These are phyloP conservation scores for Drosophila meridionalis DNA, from an alignment of 2,888 invertebrate genomes.

Conservation along the genomic window DNA sequence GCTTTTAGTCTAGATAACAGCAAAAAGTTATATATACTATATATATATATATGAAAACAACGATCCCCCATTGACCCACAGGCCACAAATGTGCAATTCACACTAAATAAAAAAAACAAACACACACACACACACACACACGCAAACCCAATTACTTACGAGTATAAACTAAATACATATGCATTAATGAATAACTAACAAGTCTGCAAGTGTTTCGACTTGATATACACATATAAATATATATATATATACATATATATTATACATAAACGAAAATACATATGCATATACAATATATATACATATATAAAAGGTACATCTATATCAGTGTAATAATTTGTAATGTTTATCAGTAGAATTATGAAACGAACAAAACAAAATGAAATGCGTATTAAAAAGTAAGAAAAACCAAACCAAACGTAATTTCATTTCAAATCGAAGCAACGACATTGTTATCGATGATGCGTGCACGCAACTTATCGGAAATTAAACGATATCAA, in stretches of 20 bases:
- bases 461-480: background rate
- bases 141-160: slow-evolving; percentile 20
- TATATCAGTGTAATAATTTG: slow-evolving; percentile 79
- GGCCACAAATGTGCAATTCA: slow-evolving; percentile 22
- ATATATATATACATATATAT: slow-evolving; percentile 27
- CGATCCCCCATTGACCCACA: slow-evolving; percentile 18
- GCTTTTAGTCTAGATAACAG: slow-evolving; percentile 64
- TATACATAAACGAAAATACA: slow-evolving; percentile 48
- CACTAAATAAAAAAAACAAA: slow-evolving; percentile 17
- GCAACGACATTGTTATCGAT: slow-evolving; percentile 9
- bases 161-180: slow-evolving; percentile 50
- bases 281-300: slow-evolving; percentile 71
- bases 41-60: slow-evolving; percentile 25
- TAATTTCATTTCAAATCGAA: slow-evolving; percentile 17
- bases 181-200: slow-evolving; percentile 57
- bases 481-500: slow-evolving; percentile 1
- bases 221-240: slow-evolving; percentile 34
- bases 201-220: slow-evolving; percentile 57
- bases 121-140: slow-evolving; percentile 18
- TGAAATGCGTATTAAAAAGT: slow-evolving; percentile 51
- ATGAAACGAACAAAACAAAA: slow-evolving; percentile 42
- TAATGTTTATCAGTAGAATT: slow-evolving; percentile 76
- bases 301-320: slow-evolving; percentile 55
- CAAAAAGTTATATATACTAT: slow-evolving; percentile 1
- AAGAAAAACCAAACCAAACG: slow-evolving; percentile 25